Base-by-base conservation (phyloP, 2,113 vertebrate genomes). In the Herpetotheres cachinnans region DNA sequence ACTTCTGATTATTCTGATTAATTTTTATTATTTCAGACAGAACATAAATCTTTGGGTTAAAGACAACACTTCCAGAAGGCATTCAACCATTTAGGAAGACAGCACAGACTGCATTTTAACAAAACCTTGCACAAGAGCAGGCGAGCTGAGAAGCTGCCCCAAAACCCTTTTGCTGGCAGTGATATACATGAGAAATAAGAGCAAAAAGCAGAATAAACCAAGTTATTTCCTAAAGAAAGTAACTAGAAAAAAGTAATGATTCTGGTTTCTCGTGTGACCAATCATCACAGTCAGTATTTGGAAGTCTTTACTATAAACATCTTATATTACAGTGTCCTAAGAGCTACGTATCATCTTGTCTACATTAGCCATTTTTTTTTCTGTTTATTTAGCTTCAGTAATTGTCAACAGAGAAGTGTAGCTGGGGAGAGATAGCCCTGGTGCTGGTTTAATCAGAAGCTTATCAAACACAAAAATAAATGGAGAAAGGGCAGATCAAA, bases 1-100 rank as follows among this genome's bases (percentile, higher is more conserved):
- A 89, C 36, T 34, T 40, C 49, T 72, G 67, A 95, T 97, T 87
- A 95, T 34, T 40, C 49, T 72, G 67, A 95, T 97, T 87, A 95
- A 65, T 76, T 82, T 44, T 62, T 44, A 63, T 82, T 96, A 63
- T 82, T 96, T 87, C 19, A 32, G 86, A 65, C 36, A 96, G 17
- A 80, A 61, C 82, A 69, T 0, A 90, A 69, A 76, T 26, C n/a
- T 47, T 81, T 70, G 27, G 15, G 19, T 81, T 77, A 62, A 81
- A 95, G 8, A 81, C 29, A 92, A 74, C 49, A 32, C 44, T 70
- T 32, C 46, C 44, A 54, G 89, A 93, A 95, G 16, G 19, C 34
- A 49, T 26, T 72, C 30, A 44, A 9, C 2, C 42, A 54, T n/a
- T 61, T 18, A 10, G 36, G 16, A 40, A 50, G 76, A 86, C 19